Base-by-base conservation (phyloP, 1,140 invertebrate genomes). In the Steinernema khuongi region DNA sequence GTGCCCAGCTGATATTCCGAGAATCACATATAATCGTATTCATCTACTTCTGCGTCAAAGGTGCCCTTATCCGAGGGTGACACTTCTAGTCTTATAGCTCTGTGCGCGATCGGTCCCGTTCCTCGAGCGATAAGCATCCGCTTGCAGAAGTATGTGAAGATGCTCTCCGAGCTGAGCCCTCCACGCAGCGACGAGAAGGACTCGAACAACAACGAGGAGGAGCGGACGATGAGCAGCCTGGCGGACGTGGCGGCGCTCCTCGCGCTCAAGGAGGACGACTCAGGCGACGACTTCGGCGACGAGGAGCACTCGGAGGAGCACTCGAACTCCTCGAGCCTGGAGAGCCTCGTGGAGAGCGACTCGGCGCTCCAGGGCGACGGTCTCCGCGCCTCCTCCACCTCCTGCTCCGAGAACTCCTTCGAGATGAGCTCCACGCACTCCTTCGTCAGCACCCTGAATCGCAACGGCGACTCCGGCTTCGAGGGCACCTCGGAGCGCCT, bases 341-440 rank as follows among this genome's bases (percentile, higher is more conserved):
- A 60, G 26, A 60, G 50, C 19, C 22, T 60, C 4, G 50, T n/a
- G 36, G 36, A 41, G 36, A 41, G 36, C 36, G 50, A 60, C 22
- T 60, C 19, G 7, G 4, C 26, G 50, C 14, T 60, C 7, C 50
- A 60, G n/a, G 36, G 36, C 50, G 50, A 60, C 19, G 50, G 26
- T 14, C 14, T 60, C 19, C 50, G 50, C 50, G 50, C 50, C 50
- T 60, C 50, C 11, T 72, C 71, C 26, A 72, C 71, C 19, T 72
- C 71, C 11, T 72, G 71, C 41, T 72, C 71, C 28, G 71, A 72
- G 31, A 72, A 72, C 66, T 72, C 71, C 2, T 72, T 72, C 30
- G 71, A 72, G 33, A 72, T 72, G 71, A 31, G 29, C 30, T 72
- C 71, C n/a, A 66, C 71, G 0, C 30, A 44, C 28, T 66, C 43